These are phyloP conservation scores for Halesus radiatus DNA, from an alignment of 1,140 invertebrate genomes.

Conservation along the genomic window DNA sequence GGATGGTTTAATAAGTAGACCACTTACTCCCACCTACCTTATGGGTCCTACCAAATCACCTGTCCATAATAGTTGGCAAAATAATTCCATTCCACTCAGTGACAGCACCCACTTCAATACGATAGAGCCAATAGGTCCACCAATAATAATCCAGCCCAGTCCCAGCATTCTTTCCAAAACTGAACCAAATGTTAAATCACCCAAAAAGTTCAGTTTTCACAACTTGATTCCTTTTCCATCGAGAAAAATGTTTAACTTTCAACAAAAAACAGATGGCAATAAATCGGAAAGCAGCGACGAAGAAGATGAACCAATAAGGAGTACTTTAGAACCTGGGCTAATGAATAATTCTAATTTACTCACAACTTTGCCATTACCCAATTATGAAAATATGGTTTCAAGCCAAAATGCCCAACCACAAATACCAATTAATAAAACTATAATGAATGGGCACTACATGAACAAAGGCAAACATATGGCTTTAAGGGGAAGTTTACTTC, in stretches of 20 bases:
- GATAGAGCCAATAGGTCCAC: slow-evolving; percentile 51
- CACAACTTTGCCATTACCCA: slow-evolving; percentile 67
- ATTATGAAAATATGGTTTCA: slow-evolving; percentile 70
- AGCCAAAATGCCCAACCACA: slow-evolving; percentile 52
- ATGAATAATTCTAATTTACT: slow-evolving; percentile 71
- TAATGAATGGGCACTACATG: slow-evolving; percentile 46
- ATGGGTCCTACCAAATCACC: slow-evolving; percentile 25
- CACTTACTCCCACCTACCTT: slow-evolving; percentile 52
- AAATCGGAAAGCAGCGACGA: slow-evolving; percentile 73
- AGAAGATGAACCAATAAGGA: slow-evolving; percentile 70
- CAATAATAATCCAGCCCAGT: slow-evolving; percentile 42
- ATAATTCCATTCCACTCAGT: slow-evolving; percentile 55
- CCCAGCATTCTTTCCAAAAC: slow-evolving; percentile 54
- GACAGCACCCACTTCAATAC: slow-evolving; percentile 56
- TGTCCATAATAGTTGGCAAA: slow-evolving; percentile 48
- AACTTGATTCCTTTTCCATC: slow-evolving; percentile 69
- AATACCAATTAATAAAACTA: slow-evolving; percentile 51
- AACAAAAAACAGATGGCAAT: slow-evolving; percentile 67
- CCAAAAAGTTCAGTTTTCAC: slow-evolving; percentile 68
- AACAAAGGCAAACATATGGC: slow-evolving; percentile 38
- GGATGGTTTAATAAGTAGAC: slow-evolving; percentile 43
- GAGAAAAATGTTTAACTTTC: slow-evolving; percentile 67
- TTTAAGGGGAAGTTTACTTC: slow-evolving; percentile 48
- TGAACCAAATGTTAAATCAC: slow-evolving; percentile 60
- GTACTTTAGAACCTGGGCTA: slow-evolving; percentile 67